Base-by-base conservation (phyloP, 2,888 invertebrate genomes). In the Drepana falcataria region DNA sequence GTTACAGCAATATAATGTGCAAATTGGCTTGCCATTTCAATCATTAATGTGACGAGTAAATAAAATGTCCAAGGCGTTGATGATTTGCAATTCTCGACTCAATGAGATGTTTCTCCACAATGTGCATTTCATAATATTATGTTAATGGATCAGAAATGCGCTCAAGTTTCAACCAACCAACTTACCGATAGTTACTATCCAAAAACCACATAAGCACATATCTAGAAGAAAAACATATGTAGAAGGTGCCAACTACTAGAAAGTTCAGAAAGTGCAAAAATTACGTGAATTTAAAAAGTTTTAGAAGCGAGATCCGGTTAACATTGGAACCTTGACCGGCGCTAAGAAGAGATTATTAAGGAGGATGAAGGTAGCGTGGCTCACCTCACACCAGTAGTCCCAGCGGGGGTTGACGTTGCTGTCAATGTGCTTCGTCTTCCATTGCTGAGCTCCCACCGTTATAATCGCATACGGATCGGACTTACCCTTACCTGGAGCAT, bases 321-420 rank as follows among this genome's bases (percentile, higher is more conserved):
- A 3, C 6, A 7, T 37, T 33, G 37, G 2, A 51, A 49, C 67
- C 64, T 59, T 58, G 60, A 66, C 69, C 71, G 69, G 59, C 60
- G 65, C 61, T 59, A 55, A 58, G 62, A 62, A 61, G 56, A 48
- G 58, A 54, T 48, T 57, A 53, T 56, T 56, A 57, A 40, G 53
- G 54, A 56, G 57, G 57, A 48, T 48, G 53, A 59, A 53, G 53
- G 48, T 52, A 54, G 44, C 53, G 47, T 48, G 53, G 47, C 85
- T 77, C 64, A 98, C 98, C 97, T 99, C 99, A 82, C 98, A 99
- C 94, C 97, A 97, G 86, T 93, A 98, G 86, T 99, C 97, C 99
- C 99, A 99, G 67, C 96, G 96, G 3, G 99, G 99, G 91, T 97
- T 96, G 37, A 99, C 94, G 63, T 95, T 96, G 83, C 97, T 98